These are phyloP conservation scores for Bovichtus variegatus DNA, from an alignment of 2,797 vertebrate genomes.

Conservation along the genomic window DNA sequence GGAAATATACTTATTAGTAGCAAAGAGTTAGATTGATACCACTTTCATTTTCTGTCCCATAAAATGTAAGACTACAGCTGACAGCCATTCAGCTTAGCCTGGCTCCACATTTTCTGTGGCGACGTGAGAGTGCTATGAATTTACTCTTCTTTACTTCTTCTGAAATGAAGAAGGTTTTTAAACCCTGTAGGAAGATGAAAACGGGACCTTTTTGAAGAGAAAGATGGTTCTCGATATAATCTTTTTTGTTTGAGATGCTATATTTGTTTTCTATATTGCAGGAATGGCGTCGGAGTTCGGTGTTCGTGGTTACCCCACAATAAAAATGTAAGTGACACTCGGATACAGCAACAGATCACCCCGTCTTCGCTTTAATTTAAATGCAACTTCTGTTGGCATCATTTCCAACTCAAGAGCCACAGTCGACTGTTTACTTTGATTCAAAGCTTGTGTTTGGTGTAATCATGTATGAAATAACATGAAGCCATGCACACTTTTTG, in stretches of 20 bases:
- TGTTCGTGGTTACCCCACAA: conserved; percentile 97
- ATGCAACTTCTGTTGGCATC: background rate
- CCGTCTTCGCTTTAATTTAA: background rate
- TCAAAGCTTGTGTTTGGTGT: background rate
- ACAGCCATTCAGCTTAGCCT: background rate
- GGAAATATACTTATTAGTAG: background rate
- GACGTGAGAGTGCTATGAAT: background rate
- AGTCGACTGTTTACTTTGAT: background rate
- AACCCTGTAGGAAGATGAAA: background rate
- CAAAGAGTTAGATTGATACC: background rate
- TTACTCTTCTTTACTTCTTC: too few species aligned
- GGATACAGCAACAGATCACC: background rate
- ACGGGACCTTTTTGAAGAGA: background rate
- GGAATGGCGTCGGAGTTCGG: conserved; percentile 97
- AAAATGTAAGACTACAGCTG: background rate
- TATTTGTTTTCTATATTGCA: conserved; percentile 75
- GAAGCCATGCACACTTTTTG: background rate
- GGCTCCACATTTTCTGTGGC: background rate
- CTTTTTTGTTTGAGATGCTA: background rate
- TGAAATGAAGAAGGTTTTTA: too few species aligned
- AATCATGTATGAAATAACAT: background rate
- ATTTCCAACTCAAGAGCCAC: background rate
- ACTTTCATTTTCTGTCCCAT: background rate
- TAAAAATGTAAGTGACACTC: conserved; percentile 95
- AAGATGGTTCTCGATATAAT: accelerated